Percentiles rank a stretch among this genome's conserved stretches.
These are phyloP conservation scores for Drosophila anceps DNA, from an alignment of 2,888 invertebrate species.

Conservation along the genomic window DNA sequence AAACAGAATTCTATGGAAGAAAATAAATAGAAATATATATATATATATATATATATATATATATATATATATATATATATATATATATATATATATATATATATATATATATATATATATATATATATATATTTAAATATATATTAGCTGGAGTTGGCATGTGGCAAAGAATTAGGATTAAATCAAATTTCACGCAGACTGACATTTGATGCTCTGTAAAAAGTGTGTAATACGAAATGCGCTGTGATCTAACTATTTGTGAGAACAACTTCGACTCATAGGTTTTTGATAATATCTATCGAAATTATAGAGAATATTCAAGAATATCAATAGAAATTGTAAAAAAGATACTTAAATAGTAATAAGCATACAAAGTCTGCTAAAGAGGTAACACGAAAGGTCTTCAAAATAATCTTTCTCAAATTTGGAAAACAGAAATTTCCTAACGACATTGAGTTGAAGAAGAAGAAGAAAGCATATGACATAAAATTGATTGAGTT, in stretches of 20 bases:
- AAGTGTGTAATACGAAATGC: neutral
- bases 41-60: constrained; percentile 30
- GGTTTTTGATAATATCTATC: no score
- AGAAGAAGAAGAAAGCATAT: no score
- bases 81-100: constrained; percentile 30
- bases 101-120: constrained; percentile 30
- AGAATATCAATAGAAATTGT: no score
- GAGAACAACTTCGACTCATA: no score
- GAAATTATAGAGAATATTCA: no score
- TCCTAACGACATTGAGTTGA: no score
- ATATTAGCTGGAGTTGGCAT: constrained; percentile 18
- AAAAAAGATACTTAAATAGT: no score
- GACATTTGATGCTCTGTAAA: neutral
- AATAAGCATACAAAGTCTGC: no score
- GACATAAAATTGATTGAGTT: neutral
- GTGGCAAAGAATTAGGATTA: neutral
- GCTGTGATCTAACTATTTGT: neutral
- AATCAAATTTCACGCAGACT: neutral
- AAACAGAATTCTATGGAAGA: constrained; percentile 22
- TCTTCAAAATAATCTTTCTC: no score
- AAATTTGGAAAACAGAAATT: no score
- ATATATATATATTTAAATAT: constrained; percentile 28
- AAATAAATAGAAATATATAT: constrained; percentile 18
- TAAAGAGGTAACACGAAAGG: no score
- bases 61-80: constrained; percentile 30